Evolutionary conservation across 2,113 vertebrate species (phyloP).

Genomic region (Neogale vison): DNA sequence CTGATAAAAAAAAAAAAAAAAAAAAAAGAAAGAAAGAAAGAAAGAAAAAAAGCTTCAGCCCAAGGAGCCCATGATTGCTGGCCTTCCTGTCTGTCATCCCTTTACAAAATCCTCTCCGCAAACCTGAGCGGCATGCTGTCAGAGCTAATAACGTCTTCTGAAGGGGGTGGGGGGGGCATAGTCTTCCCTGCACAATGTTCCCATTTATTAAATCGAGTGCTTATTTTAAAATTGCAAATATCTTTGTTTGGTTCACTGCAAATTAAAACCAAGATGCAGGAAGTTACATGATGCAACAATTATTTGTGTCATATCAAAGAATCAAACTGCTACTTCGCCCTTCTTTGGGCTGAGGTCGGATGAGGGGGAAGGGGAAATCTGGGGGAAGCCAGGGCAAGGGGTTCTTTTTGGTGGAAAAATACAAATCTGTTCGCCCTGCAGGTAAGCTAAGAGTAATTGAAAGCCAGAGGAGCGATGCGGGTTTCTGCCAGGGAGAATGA

Average conservation of each 20-base stretch:
- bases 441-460: conserved; percentile 65
- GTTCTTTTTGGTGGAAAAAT: conserved; percentile 47
- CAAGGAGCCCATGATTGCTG: conserved; percentile 97
- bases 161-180: conserved; percentile 82
- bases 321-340: conserved; percentile 63
- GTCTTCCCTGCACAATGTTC: conserved; percentile 88
- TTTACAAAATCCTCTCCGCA: conserved; percentile 97
- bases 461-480: not conserved
- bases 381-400: not conserved
- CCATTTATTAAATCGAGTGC: conserved; percentile 90
- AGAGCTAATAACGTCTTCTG: conserved; percentile 98
- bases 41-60: conserved; percentile 86
- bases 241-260: conserved; percentile 87
- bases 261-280: conserved; percentile 87
- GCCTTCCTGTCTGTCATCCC: conserved; percentile 99
- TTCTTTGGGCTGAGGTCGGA: conserved; percentile 52
- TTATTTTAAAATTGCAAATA: conserved; percentile 88
- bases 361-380: not conserved
- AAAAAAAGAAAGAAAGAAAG: not conserved
- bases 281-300: conserved; percentile 85
- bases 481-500: not conserved
- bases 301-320: conserved; percentile 82
- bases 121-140: conserved; percentile 98
- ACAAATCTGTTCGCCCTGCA: conserved; percentile 53
- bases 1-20: conserved; percentile 90